Percentiles rank a stretch among this genome's conserved stretches.
phyloP scores from a whole-genome alignment of 2,113 vertebrate species.

The Myrmecophaga tridactyla region DNA sequence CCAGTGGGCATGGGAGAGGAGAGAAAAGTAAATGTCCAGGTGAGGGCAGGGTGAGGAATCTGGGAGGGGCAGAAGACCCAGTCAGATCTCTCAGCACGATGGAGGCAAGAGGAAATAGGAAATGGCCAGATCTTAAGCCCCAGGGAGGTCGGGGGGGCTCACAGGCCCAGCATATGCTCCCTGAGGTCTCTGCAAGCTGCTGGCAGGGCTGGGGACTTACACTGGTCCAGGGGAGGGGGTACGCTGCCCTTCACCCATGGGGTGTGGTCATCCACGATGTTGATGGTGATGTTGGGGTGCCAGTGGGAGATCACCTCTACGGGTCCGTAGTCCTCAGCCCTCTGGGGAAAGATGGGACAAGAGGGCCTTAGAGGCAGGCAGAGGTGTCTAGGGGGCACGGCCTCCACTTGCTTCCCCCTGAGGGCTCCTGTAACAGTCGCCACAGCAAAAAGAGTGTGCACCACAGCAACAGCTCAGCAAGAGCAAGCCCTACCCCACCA shows the following conservation, averaged over 20 bases:
- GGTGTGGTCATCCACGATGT: slow-evolving; percentile 97
- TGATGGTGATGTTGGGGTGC: slow-evolving; percentile 98
- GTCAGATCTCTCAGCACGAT: too few species aligned
- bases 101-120: neutral
- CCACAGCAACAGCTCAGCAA: accelerated
- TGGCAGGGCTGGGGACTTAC: slow-evolving; percentile 77
- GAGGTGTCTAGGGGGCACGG: neutral
- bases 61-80: neutral
- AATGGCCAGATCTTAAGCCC: neutral
- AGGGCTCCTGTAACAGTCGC: accelerated
- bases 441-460: accelerated
- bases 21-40: neutral
- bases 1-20: neutral
- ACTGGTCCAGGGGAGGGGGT: slow-evolving; percentile 94
- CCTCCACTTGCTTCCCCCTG: neutral
- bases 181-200: neutral
- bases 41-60: accelerated
- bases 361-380: neutral
- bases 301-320: slow-evolving; percentile 97
- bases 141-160: neutral
- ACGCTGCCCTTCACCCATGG: slow-evolving; percentile 97
- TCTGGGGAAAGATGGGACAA: slow-evolving; percentile 75
- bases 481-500: accelerated
- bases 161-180: neutral
- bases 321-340: slow-evolving; percentile 94